These are phyloP conservation scores for Drosophila hamatofila DNA, from an alignment of 2,888 invertebrate genomes.

Conservation along the genomic window DNA sequence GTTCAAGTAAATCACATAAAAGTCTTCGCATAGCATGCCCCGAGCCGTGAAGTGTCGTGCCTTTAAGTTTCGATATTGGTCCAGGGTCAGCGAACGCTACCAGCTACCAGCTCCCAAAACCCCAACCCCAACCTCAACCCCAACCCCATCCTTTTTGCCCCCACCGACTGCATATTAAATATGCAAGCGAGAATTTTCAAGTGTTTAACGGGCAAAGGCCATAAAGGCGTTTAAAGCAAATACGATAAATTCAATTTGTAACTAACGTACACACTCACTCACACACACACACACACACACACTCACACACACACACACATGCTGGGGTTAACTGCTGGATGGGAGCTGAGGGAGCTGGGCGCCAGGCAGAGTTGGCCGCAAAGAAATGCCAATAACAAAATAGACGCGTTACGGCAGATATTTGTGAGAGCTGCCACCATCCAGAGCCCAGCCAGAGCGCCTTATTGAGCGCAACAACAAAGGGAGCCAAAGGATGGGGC, in stretches of 20 bases:
- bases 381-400: constrained; percentile 62
- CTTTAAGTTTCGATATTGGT: constrained; percentile 15
- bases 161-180: constrained; percentile 48
- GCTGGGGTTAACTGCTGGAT: constrained; percentile 39
- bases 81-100: constrained; percentile 10
- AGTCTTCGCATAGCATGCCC: constrained; percentile 16
- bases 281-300: constrained; percentile 32
- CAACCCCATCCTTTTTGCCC: not conserved
- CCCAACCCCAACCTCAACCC: too few relatives aligned
- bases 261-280: constrained; percentile 43
- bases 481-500: not conserved
- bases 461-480: constrained; percentile 35
- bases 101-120: constrained; percentile 22
- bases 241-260: constrained; percentile 74
- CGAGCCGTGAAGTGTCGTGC: constrained; percentile 15
- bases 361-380: constrained; percentile 28
- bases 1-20: constrained; percentile 53
- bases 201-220: constrained; percentile 26
- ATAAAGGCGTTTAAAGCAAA: constrained; percentile 69
- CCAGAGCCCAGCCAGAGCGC: not conserved
- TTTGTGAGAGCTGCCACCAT: constrained; percentile 15
- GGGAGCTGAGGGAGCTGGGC: not conserved
- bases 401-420: constrained; percentile 49
- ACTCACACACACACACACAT: constrained; percentile 36
- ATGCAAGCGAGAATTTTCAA: constrained; percentile 43